These are phyloP conservation scores for Mormyrops boulengeri DNA, from an alignment of 2,797 vertebrate genomes.

Conservation along the genomic window DNA sequence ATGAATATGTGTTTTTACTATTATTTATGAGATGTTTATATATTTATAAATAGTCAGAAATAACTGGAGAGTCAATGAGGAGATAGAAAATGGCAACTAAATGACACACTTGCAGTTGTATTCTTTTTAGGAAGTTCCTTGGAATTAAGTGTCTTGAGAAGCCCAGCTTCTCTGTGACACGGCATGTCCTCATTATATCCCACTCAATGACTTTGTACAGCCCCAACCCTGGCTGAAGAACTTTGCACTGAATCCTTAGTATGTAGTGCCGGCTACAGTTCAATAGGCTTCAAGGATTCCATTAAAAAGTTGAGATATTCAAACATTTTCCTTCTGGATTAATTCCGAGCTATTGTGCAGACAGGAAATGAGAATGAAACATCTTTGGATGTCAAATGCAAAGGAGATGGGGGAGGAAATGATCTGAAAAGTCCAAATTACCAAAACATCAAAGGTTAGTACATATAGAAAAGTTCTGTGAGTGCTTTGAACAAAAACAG, in stretches of 20 bases:
- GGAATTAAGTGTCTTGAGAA: neutral
- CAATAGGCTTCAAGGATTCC: constrained; percentile 8
- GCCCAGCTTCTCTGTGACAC: neutral
- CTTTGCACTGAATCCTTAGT: constrained; percentile 1
- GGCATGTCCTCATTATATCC: neutral
- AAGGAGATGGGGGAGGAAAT: neutral
- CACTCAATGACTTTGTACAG: neutral
- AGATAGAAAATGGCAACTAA: neutral
- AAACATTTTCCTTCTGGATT: constrained; percentile 21
- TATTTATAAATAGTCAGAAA: neutral
- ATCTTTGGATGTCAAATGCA: neutral
- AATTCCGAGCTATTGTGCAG: constrained; percentile 6
- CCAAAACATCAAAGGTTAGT: neutral
- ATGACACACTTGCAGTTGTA: neutral
- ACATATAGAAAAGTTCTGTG: constrained; percentile 1
- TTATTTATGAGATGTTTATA: neutral
- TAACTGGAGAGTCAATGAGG: neutral
- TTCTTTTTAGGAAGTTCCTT: neutral
- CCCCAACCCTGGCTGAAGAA: neutral
- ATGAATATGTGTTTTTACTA: neutral
- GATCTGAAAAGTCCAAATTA: neutral
- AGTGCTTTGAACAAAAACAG: neutral
- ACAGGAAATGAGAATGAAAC: constrained; percentile 11
- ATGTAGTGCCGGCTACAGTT: neutral
- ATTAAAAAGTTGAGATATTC: constrained; percentile 15